A percentile compares a stretch with the other conserved stretches of the same genome.
These are phyloP conservation scores for Micronycteris hirsuta DNA, from an alignment of 2,113 vertebrate genomes.

Conservation along the genomic window DNA sequence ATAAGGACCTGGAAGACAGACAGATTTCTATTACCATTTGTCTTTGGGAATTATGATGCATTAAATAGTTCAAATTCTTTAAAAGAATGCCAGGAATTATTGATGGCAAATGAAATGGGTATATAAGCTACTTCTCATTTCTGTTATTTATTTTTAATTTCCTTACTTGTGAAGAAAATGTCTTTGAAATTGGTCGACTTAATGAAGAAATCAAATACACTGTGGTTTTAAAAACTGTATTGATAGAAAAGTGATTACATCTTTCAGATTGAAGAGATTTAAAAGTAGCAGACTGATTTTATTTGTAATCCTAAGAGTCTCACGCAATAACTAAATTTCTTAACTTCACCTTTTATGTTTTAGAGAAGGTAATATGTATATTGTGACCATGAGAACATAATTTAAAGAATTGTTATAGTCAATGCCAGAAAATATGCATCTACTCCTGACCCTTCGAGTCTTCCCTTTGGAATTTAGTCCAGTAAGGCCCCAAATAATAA, in stretches of 20 bases:
- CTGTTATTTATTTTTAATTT: neutral
- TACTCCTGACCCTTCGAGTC: neutral
- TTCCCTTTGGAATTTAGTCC: neutral
- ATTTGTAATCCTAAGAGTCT: neutral
- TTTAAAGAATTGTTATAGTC: neutral
- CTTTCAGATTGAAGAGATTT: neutral
- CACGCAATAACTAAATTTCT: neutral
- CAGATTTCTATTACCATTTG: neutral
- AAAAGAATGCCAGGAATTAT: neutral
- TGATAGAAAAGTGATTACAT: neutral
- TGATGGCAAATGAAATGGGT: neutral
- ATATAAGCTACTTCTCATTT: neutral
- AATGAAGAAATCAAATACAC: neutral
- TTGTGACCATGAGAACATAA: neutral
- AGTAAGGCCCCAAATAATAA: neutral
- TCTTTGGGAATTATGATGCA: neutral
- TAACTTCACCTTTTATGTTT: neutral
- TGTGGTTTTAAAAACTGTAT: neutral
- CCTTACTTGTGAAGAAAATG: neutral
- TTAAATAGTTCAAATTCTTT: neutral
- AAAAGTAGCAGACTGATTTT: neutral
- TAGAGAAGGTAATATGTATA: neutral
- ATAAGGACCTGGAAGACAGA: neutral
- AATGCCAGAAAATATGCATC: neutral
- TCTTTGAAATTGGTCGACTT: neutral